These are phyloP conservation scores for Oryzias melastigma DNA, from an alignment of 2,113 vertebrate genomes.

Conservation along the genomic window DNA sequence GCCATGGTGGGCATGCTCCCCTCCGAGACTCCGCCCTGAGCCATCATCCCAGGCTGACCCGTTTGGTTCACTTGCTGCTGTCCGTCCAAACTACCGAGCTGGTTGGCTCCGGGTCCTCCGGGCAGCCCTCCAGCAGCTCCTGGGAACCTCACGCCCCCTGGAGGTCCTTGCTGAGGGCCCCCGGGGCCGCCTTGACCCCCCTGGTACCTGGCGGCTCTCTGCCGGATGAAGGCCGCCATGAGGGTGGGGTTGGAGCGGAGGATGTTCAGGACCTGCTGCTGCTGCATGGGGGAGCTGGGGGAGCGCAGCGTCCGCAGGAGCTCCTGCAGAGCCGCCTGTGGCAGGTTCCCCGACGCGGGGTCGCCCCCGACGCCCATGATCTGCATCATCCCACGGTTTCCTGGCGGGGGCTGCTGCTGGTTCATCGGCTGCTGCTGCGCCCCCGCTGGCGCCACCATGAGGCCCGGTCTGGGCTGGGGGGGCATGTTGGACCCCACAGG, in stretches of 20 bases:
- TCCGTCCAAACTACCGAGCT: constrained; percentile 66
- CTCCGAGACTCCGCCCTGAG: constrained; percentile 60
- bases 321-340: constrained; percentile 81
- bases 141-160: constrained; percentile 80
- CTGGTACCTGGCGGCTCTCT: constrained; percentile 89
- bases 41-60: constrained; percentile 85
- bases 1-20: constrained; percentile 82
- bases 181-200: constrained; percentile 72
- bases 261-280: constrained; percentile 93
- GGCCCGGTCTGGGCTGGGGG: constrained; percentile 79
- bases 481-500: constrained; percentile 64
- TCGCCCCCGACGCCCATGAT: constrained; percentile 63
- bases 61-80: constrained; percentile 70
- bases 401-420: constrained; percentile 59
- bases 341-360: constrained; percentile 74
- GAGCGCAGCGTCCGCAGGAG: constrained; percentile 77
- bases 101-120: constrained; percentile 65
- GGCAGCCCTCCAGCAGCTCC: constrained; percentile 68
- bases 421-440: constrained; percentile 52
- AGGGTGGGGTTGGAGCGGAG: constrained; percentile 96
- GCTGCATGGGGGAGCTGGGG: constrained; percentile 81
- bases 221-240: constrained; percentile 96
- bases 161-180: constrained; percentile 61
- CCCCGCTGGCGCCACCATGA: constrained; percentile 79
- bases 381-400: constrained; percentile 80